Evolutionary conservation across 2,113 vertebrate species (phyloP).

Genomic region (Nannospalax galili): DNA sequence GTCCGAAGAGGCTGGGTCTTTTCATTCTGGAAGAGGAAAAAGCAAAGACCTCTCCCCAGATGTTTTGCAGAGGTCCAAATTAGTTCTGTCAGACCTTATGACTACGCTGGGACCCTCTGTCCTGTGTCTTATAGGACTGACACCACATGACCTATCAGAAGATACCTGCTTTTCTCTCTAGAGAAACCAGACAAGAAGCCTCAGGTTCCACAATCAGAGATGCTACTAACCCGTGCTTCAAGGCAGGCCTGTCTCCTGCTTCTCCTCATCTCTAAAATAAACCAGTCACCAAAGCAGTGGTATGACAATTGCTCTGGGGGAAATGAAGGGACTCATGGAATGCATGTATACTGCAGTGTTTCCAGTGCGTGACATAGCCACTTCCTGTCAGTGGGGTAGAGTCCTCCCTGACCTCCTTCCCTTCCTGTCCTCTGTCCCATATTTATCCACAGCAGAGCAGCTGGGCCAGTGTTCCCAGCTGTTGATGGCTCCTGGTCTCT

Average conservation of each 20-base stretch:
- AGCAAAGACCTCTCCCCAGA: background rate
- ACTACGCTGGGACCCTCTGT: rapidly evolving
- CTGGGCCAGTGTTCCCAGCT: too few species aligned
- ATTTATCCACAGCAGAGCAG: background rate
- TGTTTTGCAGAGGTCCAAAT: background rate
- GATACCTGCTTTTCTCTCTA: background rate
- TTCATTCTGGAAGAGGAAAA: background rate
- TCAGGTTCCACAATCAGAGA: too few species aligned
- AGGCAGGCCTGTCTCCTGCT: background rate
- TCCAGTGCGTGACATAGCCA: too few species aligned
- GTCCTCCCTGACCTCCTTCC: background rate
- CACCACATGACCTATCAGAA: background rate
- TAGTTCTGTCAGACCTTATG: background rate
- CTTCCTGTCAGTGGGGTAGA: background rate
- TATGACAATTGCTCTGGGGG: background rate
- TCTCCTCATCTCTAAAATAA: background rate
- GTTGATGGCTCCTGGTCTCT: background rate
- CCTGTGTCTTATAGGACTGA: rapidly evolving
- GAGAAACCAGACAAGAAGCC: background rate
- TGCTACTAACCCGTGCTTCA: background rate
- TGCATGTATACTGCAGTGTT: background rate
- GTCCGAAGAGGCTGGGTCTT: background rate
- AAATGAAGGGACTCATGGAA: background rate
- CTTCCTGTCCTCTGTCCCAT: background rate
- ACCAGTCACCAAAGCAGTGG: background rate